Evolutionary conservation across 1,140 invertebrate species (phyloP).

Genomic region (Drosophila willistoni): DNA sequence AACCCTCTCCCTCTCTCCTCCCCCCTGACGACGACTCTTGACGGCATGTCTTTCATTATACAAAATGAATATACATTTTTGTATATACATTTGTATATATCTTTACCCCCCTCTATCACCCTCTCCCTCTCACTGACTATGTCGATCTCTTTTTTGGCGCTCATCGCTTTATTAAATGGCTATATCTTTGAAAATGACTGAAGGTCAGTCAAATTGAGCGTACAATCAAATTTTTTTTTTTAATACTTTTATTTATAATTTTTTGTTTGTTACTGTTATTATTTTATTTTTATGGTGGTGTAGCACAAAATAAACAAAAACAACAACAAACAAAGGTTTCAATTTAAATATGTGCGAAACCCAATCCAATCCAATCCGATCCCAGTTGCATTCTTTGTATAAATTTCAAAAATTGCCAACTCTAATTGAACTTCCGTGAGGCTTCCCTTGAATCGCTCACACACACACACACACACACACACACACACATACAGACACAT

Average conservation of each 20-base stretch:
- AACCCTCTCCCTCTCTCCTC: too few species aligned
- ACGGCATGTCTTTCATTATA: conserved; percentile 56
- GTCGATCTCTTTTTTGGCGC: conserved; percentile 43
- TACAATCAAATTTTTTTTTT: conserved; percentile 70
- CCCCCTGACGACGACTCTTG: conserved; percentile 12
- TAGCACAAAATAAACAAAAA: conserved; percentile 22
- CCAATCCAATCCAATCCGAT: not conserved
- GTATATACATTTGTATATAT: conserved; percentile 56
- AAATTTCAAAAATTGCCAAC: too few species aligned
- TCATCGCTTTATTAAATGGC: conserved; percentile 47
- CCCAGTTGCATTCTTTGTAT: not conserved
- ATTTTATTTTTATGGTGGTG: conserved; percentile 39
- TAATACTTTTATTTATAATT: conserved; percentile 36
- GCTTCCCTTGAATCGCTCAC: not conserved
- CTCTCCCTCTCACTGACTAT: conserved; percentile 33
- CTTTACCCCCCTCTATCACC: conserved; percentile 33
- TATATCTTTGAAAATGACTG: conserved; percentile 75
- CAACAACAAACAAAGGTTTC: not conserved
- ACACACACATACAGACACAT: not conserved
- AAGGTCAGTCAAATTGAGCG: conserved; percentile 74
- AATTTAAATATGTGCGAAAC: not conserved
- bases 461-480: too few species aligned
- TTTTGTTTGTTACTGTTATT: conserved; percentile 27
- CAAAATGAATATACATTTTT: conserved; percentile 63
- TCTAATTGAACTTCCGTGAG: not conserved